Base-by-base conservation (phyloP, 2,888 invertebrate species). In the Cataglyphis cursor region DNA sequence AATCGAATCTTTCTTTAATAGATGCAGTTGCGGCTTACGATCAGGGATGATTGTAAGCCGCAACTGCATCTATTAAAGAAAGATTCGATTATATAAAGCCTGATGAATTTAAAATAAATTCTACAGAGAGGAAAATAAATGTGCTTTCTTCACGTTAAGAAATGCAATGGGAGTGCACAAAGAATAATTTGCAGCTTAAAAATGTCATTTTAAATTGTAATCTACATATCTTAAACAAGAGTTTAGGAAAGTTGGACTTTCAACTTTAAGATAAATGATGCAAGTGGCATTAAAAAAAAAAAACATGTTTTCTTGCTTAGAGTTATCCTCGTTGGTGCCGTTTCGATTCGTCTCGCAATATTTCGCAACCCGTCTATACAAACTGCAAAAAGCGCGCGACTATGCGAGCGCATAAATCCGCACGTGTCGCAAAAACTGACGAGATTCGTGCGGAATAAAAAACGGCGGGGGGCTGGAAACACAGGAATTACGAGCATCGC, bases 401-500 rank as follows among this genome's bases (percentile, higher is more conserved):
- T 59, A 48, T 35, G 35, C 31, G 59, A 59, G 44, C 24, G 72
- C 64, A 80, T 80, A 83, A 83, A 80, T 83, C 72, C 78, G 57
- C 64, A 62, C 59, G 57, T 21, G 54, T 62, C 15, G 41, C 65
- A 78, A 76, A 78, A 78, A 68, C 54, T 5, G 48, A 31, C 15
- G 75, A 18, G 82, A 82, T 75, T 44, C 70, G 70, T 21, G 21
- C 31, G 64, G 21, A 24, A 41, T 54, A 74, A 64, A 64, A 81
- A 81, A 75, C 41, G 51, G 9, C 10, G 38, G 24, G 24, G 38
- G 24, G 41, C 76, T 48, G 48, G 81, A 59, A 82, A 78, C 41
- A 61, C 68, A 82, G 81, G 81, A 81, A 85, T 87, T 85, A 85
- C 84, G 83, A 78, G 74, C 81, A 48, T 73, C 65, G 81, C 48